These are phyloP conservation scores for Cranoglanis bouderius DNA, from an alignment of 2,113 vertebrate genomes.

Conservation along the genomic window DNA sequence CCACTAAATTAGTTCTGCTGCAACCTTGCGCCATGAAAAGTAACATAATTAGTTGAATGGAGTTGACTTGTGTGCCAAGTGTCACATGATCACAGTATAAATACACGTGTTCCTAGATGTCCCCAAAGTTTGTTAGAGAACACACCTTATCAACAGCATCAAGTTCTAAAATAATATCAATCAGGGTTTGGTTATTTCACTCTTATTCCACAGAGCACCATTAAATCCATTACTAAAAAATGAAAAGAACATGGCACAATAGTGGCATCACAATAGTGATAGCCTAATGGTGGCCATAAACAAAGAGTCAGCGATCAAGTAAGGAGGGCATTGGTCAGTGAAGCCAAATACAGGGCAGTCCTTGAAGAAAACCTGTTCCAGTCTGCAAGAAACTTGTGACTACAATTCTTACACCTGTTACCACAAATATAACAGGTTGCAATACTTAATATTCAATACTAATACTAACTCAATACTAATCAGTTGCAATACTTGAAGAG, in stretches of 20 bases:
- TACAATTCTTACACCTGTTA: neutral
- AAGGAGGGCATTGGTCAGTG: neutral
- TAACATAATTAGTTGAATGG: neutral
- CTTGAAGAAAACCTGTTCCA: neutral
- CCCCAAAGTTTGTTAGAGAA: neutral
- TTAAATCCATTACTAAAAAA: neutral
- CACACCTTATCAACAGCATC: neutral
- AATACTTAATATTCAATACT: too few relatives aligned
- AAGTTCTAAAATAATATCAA: neutral
- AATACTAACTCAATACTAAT: too few relatives aligned
- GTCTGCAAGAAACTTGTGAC: neutral
- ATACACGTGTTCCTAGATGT: too few relatives aligned
- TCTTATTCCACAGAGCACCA: neutral
- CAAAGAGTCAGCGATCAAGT: neutral
- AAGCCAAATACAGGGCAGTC: neutral
- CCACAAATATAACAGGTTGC: too few relatives aligned
- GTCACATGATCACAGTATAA: neutral
- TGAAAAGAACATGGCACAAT: neutral
- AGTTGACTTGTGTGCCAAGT: neutral
- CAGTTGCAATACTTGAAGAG: neutral
- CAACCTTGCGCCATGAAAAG: too few relatives aligned
- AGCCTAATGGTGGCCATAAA: neutral
- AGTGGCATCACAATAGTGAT: neutral
- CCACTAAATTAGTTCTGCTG: neutral
- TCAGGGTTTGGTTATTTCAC: neutral